phyloP scores from a whole-genome alignment of 2,797 vertebrate genomes.

The Apogon talboti region DNA sequence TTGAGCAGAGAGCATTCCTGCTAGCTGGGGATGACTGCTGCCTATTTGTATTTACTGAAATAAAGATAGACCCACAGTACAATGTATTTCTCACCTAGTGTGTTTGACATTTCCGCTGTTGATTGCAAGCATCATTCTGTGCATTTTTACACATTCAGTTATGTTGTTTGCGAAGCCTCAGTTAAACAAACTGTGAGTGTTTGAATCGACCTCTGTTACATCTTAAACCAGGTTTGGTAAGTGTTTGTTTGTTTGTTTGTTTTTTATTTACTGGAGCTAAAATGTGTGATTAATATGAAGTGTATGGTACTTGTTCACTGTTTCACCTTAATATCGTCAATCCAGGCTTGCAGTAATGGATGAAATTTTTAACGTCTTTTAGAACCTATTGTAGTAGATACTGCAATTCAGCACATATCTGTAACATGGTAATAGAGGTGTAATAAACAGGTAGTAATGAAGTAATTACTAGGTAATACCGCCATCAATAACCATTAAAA shows the following conservation, averaged over 20 bases:
- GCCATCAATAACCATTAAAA: no score
- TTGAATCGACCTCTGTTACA: constrained; percentile 43
- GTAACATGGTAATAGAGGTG: no score
- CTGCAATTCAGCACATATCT: no score
- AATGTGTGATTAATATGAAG: constrained; percentile 50
- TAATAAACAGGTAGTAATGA: no score
- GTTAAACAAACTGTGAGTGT: constrained; percentile 12
- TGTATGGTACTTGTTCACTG: constrained; percentile 32
- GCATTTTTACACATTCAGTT: background rate
- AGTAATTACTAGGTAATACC: no score
- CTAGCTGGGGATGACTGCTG: constrained; percentile 9
- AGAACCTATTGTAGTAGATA: background rate
- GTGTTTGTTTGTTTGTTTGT: constrained; percentile 48
- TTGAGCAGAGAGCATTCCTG: constrained; percentile 6
- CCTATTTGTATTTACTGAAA: background rate
- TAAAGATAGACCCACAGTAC: background rate
- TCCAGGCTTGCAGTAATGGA: constrained; percentile 33
- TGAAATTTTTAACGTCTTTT: constrained; percentile 37
- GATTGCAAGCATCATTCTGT: background rate
- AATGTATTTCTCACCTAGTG: background rate
- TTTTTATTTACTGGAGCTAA: constrained; percentile 69
- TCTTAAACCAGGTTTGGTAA: constrained; percentile 59
- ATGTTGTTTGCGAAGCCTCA: background rate
- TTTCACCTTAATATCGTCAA: constrained; percentile 37
- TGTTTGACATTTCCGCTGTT: no score